These are phyloP conservation scores for Ancistrus triradiatus DNA, from an alignment of 2,113 vertebrate genomes.

Conservation along the genomic window DNA sequence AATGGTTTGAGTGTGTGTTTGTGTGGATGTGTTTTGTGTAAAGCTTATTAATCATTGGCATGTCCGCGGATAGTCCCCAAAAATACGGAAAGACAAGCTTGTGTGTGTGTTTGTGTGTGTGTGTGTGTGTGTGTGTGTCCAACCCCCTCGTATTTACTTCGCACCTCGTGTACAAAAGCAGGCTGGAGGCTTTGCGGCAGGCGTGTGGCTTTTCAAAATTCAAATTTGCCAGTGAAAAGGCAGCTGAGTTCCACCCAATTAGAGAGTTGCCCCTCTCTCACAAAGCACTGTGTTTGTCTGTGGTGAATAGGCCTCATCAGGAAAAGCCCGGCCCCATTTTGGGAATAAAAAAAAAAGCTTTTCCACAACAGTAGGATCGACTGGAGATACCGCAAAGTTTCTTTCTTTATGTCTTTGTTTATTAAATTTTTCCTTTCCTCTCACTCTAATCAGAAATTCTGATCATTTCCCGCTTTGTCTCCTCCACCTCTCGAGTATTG, in stretches of 20 bases:
- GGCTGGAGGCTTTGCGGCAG: constrained; percentile 35
- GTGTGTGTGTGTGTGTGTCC: constrained; percentile 2
- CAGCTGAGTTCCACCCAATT: constrained; percentile 28
- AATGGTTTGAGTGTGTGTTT: too few species aligned
- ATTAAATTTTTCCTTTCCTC: background rate
- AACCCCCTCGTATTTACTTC: too few species aligned
- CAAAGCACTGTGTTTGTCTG: constrained; percentile 38
- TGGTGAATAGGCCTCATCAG: constrained; percentile 44
- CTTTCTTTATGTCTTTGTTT: background rate
- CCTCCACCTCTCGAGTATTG: constrained; percentile 37
- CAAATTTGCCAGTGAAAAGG: constrained; percentile 36
- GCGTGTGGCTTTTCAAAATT: constrained; percentile 38
- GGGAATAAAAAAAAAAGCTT: constrained; percentile 30
- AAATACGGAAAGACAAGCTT: too few species aligned
- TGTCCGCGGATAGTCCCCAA: too few species aligned
- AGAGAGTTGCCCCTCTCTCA: constrained; percentile 34
- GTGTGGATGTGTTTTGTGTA: too few species aligned
- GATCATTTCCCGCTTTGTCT: constrained; percentile 46
- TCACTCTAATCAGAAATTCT: constrained; percentile 35
- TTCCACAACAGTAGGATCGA: constrained; percentile 8
- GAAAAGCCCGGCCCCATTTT: constrained; percentile 37
- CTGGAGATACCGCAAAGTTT: constrained; percentile 20
- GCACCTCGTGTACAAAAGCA: too few species aligned
- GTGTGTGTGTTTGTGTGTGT: too few species aligned
- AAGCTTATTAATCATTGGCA: too few species aligned